Evolutionary conservation across 1,140 invertebrate genomes (phyloP), one percentile per base, ranked within the genome.

Genomic region (Drosophila malerkotliana): DNA sequence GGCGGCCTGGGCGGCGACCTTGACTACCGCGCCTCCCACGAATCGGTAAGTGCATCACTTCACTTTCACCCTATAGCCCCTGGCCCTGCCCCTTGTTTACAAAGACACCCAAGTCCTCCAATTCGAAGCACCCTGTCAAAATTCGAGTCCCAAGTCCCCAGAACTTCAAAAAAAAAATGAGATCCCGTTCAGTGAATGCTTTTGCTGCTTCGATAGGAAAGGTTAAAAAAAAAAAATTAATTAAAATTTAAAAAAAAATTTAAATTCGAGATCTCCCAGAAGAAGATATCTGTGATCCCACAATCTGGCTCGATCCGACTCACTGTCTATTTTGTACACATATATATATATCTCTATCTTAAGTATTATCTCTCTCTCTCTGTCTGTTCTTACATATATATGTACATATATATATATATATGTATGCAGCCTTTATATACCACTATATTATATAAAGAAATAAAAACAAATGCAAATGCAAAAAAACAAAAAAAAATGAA

Each of bases 11-110:
- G 94, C 66, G 96, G 96, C 76, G 95, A 95, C 69, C 93, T 95
- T 51, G 96, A 97, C 71, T 97, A 96, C 91, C 93, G 95, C 92
- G 94, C 95, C 92, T 94, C 95, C 77, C 96, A 96, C 92, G 96
- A 97, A 93, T 95, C 96, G 93, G 96, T 97, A 93, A 21, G 21
- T 21, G 21, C 21, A 21, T 21, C 21, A 21, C 21, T 21, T 41
- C 39, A n/a, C n/a, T 15, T 45, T n/a, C 45, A 28, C 59, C n/a
- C 8, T 14, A 14, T 30, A 1, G 14, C n/a, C 51, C 9, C 41
- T 32, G n/a, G 21, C 24, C 14, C 30, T 5, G 8, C 48, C 26
- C 48, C 8, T 12, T 21, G 1, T 18, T 21, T 21, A 21, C 12
- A 12, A 26, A 9, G 15, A 12, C 4, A 15, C 44, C 45, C 60